Evolutionary conservation across 2,113 vertebrate species (phyloP).

Genomic region (Lepisosteus osseus): DNA sequence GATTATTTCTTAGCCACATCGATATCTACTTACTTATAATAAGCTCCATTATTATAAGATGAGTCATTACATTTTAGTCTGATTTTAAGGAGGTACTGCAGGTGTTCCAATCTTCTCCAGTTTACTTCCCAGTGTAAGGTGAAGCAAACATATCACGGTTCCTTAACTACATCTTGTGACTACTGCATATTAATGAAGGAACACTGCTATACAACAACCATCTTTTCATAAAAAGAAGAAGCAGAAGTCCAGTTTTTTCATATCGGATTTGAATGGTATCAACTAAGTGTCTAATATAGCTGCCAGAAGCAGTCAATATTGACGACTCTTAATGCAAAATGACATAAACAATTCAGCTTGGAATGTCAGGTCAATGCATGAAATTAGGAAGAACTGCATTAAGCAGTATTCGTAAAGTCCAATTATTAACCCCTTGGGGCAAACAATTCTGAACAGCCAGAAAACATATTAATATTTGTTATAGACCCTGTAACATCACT

Average conservation of each 20-base stretch:
- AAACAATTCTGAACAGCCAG: background rate
- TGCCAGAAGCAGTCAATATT: conserved; percentile 17
- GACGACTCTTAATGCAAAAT: conserved; percentile 16
- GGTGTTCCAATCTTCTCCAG: background rate
- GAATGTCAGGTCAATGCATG: conserved; percentile 12
- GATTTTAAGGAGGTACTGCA: background rate
- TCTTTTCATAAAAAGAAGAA: background rate
- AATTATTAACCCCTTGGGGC: background rate
- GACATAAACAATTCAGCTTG: conserved; percentile 22
- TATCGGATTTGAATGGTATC: conserved; percentile 24
- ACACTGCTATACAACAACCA: background rate
- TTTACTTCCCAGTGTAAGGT: no score
- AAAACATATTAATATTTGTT: background rate
- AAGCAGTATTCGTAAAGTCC: background rate
- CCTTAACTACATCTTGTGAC: no score
- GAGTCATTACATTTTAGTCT: no score
- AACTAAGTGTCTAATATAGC: conserved; percentile 8
- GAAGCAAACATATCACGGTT: no score
- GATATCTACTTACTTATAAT: no score
- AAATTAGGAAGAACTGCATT: background rate
- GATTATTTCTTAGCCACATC: no score
- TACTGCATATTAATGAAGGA: no score
- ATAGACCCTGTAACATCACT: background rate
- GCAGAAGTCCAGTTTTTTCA: background rate
- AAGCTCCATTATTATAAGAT: no score